phyloP scores from a whole-genome alignment of 2,113 vertebrate species.

The Probosciger aterrimus region DNA sequence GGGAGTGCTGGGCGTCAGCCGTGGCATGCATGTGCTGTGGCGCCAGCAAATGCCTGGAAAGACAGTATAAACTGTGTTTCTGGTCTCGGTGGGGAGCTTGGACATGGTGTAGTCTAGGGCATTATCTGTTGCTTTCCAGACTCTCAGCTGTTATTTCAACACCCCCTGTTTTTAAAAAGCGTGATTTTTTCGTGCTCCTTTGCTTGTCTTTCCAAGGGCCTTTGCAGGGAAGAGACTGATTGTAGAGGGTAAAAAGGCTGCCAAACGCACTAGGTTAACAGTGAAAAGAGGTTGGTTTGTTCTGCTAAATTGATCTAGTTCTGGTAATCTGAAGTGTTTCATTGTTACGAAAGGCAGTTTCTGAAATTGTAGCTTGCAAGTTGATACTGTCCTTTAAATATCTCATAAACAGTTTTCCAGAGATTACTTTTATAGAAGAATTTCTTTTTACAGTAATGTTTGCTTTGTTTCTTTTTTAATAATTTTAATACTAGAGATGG shows the following conservation, averaged over 20 bases:
- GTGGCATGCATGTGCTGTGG: not conserved
- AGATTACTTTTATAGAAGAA: not conserved
- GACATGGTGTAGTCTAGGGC: too few relatives aligned
- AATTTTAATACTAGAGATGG: not conserved
- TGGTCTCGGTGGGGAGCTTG: not conserved
- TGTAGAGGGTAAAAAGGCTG: not conserved
- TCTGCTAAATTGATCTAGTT: conserved; percentile 2
- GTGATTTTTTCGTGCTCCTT: fast-evolving
- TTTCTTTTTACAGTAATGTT: not conserved
- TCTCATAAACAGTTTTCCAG: not conserved
- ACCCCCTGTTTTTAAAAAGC: not conserved
- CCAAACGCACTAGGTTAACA: not conserved
- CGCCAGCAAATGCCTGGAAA: not conserved
- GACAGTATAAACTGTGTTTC: too few relatives aligned
- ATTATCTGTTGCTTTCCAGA: not conserved
- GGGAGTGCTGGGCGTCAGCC: not conserved
- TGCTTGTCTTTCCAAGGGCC: not conserved
- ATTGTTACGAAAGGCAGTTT: not conserved
- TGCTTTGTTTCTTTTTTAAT: not conserved
- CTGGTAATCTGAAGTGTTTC: not conserved
- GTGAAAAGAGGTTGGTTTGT: not conserved
- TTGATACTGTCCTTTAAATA: not conserved
- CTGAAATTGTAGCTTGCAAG: not conserved
- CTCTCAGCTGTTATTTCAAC: not conserved
- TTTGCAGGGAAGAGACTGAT: not conserved